Evolutionary conservation across 1,140 invertebrate species (phyloP).

Genomic region (Fopius arisanus): DNA sequence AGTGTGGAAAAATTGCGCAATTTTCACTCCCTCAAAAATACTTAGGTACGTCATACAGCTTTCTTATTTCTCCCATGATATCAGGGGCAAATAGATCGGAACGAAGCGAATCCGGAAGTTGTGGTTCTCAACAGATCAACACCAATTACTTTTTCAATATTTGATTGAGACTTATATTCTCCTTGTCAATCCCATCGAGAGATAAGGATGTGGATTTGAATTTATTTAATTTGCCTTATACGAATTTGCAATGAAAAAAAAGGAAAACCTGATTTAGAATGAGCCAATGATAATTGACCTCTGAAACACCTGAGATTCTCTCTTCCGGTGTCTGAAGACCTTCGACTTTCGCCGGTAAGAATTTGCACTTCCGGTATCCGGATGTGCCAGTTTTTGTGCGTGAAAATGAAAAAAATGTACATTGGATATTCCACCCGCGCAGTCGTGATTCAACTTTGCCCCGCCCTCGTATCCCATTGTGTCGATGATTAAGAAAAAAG

Average conservation of each 20-base stretch:
- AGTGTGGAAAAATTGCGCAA: conserved; percentile 61
- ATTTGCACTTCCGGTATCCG: neutral
- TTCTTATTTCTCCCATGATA: conserved; percentile 39
- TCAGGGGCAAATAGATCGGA: neutral
- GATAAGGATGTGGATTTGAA: too few species aligned
- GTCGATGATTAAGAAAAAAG: conserved; percentile 25
- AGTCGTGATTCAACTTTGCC: neutral
- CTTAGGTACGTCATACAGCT: conserved; percentile 39
- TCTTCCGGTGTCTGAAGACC: neutral
- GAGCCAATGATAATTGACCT: neutral
- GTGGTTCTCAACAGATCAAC: too few species aligned
- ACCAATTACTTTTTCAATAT: too few species aligned
- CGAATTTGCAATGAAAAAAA: too few species aligned
- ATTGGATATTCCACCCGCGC: neutral
- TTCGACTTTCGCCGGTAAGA: conserved; percentile 2
- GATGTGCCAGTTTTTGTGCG: neutral
- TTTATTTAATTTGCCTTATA: too few species aligned
- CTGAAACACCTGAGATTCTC: neutral
- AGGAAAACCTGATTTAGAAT: neutral
- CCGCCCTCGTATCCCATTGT: neutral
- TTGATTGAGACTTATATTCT: too few species aligned
- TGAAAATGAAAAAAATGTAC: neutral
- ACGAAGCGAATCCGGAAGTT: neutral
- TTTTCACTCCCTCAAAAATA: conserved; percentile 51
- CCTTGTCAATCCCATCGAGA: too few species aligned